These are phyloP conservation scores for Crotalus horridus DNA, from an alignment of 2,113 vertebrate species.

Conservation along the genomic window DNA sequence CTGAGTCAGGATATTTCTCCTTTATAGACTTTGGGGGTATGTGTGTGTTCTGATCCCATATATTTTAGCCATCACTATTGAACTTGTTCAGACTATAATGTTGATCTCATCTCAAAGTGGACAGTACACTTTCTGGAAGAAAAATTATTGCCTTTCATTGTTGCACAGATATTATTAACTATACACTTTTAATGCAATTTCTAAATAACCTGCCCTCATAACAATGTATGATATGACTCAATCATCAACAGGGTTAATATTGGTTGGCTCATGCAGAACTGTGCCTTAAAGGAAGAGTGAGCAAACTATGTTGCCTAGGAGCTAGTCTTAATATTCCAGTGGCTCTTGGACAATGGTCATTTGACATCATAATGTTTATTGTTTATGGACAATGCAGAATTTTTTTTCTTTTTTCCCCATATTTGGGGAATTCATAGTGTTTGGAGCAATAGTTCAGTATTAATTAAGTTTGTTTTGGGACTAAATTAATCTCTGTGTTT, in stretches of 20 bases:
- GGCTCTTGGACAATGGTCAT: not conserved
- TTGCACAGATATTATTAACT: not conserved
- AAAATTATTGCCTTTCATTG: not conserved
- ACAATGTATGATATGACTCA: not conserved
- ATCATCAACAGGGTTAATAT: too few species aligned
- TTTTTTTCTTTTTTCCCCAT: not conserved
- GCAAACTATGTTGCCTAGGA: not conserved
- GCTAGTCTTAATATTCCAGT: not conserved
- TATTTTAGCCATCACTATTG: not conserved
- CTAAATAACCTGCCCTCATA: not conserved
- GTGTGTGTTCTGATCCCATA: not conserved
- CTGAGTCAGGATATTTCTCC: not conserved
- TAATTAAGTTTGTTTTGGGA: not conserved
- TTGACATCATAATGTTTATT: not conserved
- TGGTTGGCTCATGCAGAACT: not conserved
- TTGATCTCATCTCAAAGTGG: not conserved
- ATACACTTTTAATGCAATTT: not conserved
- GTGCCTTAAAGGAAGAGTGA: not conserved
- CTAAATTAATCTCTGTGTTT: not conserved
- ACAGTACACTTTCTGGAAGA: not conserved
- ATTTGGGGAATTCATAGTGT: not conserved
- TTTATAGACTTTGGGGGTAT: not conserved
- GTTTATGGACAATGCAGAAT: not conserved
- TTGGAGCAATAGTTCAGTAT: not conserved
- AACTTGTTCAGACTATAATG: not conserved